Base-by-base conservation (phyloP, 2,797 vertebrate species). In the Leuciscus waleckii region DNA sequence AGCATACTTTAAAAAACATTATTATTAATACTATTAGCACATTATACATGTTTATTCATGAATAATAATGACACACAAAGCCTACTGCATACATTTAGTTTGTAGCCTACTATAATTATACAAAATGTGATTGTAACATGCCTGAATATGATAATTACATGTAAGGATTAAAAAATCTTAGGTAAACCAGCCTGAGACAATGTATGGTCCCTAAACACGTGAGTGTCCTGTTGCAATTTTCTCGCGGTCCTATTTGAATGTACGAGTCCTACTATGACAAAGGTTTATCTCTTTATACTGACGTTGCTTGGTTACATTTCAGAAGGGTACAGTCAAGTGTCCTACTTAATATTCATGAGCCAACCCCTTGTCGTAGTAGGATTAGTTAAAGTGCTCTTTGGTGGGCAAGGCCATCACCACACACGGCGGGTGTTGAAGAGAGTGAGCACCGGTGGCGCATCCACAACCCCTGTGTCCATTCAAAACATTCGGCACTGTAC, bases 261-360 rank as follows among this genome's bases (percentile, higher is more conserved):
- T 26, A 56, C 14, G 51, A 71, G 82, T 46, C 69, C 14, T 67
- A 39, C 41, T 65, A 75, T 32, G 23, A 26, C 2, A 9, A 70
- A 58, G 49, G 35, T 7, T 43, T 32, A 29, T 4, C 19, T 51
- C 21, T 7, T 65, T 2, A 14, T 14, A 51, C 39, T 69, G 61
- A 68, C 46, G 46, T 77, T 51, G 63, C 43, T 41, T 68, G 75
- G 49, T 78, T 70, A 78, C 75, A 51, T 78, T 58, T 68, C 49
- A 7, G 26, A 17, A 7, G 37, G 11, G 35, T n/a, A 9, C 41
- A 21, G 37, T 37, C 26, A 70, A 79, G 8, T 4, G 35, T 6
- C 29, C 67, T 85, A 21, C 14, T 79, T 43, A 84, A 79, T 85
- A 85, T 63, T 79, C 67, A 79, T 46, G 16, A 79, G 63, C 26